A percentile compares a stretch with the other conserved stretches of the same genome.
Conservation (phyloP, 2,888 invertebrate species). For the Zygaena filipendulae region DNA sequence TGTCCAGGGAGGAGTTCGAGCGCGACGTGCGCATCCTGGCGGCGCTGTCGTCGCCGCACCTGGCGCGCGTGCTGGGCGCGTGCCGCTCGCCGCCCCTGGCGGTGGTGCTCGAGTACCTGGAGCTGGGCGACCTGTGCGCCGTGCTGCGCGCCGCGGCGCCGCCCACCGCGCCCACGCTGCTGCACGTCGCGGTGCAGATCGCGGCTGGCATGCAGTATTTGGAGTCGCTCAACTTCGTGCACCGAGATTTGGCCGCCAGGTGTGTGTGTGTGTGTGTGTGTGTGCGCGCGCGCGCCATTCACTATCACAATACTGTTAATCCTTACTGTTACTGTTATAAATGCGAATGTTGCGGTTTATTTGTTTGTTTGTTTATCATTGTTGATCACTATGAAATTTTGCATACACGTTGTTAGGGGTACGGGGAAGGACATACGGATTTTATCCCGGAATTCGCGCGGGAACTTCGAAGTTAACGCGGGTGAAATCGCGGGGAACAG, state of each 20-base stretch:
- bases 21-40: slow-evolving; percentile 88
- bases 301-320: not conserved
- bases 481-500: no score
- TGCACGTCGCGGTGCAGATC: slow-evolving; percentile 86
- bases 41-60: slow-evolving; percentile 81
- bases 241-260: slow-evolving; percentile 88
- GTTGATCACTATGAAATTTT: no score
- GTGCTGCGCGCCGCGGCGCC: slow-evolving; percentile 79
- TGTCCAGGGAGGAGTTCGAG: slow-evolving; percentile 82
- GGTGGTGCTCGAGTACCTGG: slow-evolving; percentile 86
- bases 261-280: no score
- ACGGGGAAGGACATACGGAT: no score
- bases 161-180: slow-evolving; percentile 73
- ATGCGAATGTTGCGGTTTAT: no score
- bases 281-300: not conserved
- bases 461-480: no score
- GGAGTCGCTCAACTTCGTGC: slow-evolving; percentile 89
- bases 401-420: no score
- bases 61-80: slow-evolving; percentile 81
- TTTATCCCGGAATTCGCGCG: no score
- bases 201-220: slow-evolving; percentile 92
- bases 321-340: no score
- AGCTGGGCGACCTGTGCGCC: slow-evolving; percentile 85
- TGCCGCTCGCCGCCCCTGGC: slow-evolving; percentile 82
- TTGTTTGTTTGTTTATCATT: not conserved